Evolutionary conservation across 2,797 vertebrate species (phyloP).

Genomic region (Distichodus sexfasciatus): DNA sequence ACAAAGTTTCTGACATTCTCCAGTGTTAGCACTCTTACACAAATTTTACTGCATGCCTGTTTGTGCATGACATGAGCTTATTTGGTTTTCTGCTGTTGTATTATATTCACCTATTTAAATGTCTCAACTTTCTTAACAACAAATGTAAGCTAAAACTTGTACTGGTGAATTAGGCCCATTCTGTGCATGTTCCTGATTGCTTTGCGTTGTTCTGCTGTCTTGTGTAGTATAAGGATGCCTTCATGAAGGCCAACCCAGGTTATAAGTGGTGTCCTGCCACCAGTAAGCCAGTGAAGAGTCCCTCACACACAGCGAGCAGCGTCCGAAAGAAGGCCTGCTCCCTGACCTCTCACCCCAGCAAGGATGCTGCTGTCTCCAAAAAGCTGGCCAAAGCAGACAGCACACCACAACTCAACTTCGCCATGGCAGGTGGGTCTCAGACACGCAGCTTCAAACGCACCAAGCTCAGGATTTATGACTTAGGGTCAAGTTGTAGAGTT

Average conservation of each 20-base stretch:
- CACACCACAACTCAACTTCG: constrained; percentile 94
- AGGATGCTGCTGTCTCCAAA: constrained; percentile 85
- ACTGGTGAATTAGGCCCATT: too few relatives aligned
- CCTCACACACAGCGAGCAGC: constrained; percentile 78
- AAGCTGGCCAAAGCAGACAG: constrained; percentile 85
- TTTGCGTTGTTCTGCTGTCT: background rate
- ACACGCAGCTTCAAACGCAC: background rate
- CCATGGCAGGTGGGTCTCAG: constrained; percentile 87
- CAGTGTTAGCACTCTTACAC: too few relatives aligned
- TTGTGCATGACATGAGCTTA: too few relatives aligned
- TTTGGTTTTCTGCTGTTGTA: too few relatives aligned
- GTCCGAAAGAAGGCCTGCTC: constrained; percentile 92
- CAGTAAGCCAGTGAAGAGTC: constrained; percentile 92
- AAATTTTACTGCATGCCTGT: too few relatives aligned
- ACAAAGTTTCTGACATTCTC: too few relatives aligned
- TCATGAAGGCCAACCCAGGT: constrained; percentile 98
- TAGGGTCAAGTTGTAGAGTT: background rate
- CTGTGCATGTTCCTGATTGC: background rate
- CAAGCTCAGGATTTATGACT: background rate
- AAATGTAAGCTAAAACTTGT: too few relatives aligned
- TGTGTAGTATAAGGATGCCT: constrained; percentile 94
- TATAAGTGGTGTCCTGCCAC: constrained; percentile 98
- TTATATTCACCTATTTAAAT: too few relatives aligned
- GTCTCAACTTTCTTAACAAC: too few relatives aligned
- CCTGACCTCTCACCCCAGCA: constrained; percentile 83